Conservation (phyloP, 2,797 vertebrate species). For the Phyllotis vaccarum region DNA sequence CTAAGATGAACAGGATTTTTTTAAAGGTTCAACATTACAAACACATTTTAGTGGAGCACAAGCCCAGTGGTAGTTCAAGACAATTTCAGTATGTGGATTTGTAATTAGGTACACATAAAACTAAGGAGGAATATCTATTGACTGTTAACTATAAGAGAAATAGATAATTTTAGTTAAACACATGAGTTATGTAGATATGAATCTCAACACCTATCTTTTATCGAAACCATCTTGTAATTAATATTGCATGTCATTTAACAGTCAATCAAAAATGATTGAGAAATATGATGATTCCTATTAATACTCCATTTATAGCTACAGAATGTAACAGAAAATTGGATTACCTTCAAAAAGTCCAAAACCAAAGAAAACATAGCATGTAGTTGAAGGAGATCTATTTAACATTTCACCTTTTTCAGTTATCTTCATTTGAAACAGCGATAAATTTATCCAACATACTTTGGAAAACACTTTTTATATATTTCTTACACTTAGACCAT, state of each 20-base stretch:
- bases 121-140: not conserved
- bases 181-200: not conserved
- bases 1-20: not conserved
- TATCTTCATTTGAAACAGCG: not conserved
- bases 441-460: not conserved
- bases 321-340: not conserved
- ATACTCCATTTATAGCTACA: not conserved
- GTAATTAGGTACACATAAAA: slow-evolving; percentile 1
- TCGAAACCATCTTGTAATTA: not conserved
- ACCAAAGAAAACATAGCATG: not conserved
- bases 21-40: not conserved
- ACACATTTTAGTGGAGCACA: not conserved
- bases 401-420: not conserved
- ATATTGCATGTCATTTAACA: slow-evolving; percentile 22
- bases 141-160: slow-evolving; percentile 23
- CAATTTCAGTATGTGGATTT: not conserved
- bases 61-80: not conserved
- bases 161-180: not conserved
- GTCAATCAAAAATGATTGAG: not conserved
- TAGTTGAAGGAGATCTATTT: not conserved
- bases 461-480: not conserved
- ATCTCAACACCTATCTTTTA: slow-evolving; percentile 16
- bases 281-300: not conserved
- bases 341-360: not conserved
- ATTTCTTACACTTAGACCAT: not conserved